A percentile compares a stretch with the other conserved stretches of the same genome.
These are phyloP conservation scores for Spinus pinus DNA, from an alignment of 2,797 vertebrate species.

Conservation along the genomic window DNA sequence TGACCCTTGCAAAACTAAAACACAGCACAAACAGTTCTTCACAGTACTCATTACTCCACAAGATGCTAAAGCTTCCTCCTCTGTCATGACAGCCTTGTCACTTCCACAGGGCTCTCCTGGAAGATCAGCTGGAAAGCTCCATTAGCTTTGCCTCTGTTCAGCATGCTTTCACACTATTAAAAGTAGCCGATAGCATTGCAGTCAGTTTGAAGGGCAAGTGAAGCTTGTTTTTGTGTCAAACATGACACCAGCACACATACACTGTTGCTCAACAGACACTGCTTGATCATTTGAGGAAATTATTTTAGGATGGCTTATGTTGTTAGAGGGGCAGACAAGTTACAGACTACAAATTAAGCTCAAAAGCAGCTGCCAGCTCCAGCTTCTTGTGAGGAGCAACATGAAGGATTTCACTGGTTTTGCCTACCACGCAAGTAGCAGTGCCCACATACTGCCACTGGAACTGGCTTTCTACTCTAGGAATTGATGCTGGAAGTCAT, in stretches of 20 bases:
- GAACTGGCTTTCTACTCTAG: background rate
- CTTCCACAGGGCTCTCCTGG: background rate
- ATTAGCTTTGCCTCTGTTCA: background rate
- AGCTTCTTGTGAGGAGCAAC: background rate
- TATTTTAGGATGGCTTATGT: background rate
- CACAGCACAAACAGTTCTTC: background rate
- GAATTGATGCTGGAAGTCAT: background rate
- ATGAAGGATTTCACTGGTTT: background rate
- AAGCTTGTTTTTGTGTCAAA: background rate
- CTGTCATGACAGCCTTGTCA: rapidly evolving
- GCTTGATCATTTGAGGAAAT: background rate
- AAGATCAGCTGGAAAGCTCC: background rate
- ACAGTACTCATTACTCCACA: background rate
- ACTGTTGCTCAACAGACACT: background rate
- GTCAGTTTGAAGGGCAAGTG: background rate
- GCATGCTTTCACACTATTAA: background rate
- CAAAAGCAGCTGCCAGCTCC: background rate
- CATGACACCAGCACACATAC: background rate
- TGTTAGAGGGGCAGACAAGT: background rate
- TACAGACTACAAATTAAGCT: background rate
- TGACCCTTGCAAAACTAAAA: background rate
- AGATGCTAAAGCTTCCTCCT: background rate
- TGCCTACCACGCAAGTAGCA: background rate
- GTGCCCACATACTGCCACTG: background rate
- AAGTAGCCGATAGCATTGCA: background rate